A percentile compares a stretch with the other conserved stretches of the same genome.
phyloP scores from a whole-genome alignment of 2,888 invertebrate species.

The Hydraecia micacea region DNA sequence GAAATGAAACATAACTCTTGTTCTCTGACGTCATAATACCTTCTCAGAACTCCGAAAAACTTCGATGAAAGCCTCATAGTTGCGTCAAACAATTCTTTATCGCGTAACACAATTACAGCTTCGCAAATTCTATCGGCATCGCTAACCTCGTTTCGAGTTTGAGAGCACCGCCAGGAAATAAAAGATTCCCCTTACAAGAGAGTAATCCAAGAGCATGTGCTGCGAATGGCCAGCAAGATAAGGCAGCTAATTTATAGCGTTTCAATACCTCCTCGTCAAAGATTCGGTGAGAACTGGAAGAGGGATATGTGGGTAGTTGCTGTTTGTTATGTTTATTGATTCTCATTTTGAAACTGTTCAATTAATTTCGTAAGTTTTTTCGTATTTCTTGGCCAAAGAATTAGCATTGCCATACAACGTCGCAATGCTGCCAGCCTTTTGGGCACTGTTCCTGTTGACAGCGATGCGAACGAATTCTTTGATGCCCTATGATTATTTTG shows the following conservation, averaged over 20 bases:
- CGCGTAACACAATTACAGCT: conserved; percentile 66
- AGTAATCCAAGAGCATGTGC: conserved; percentile 85
- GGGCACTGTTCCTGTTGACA: too few relatives aligned
- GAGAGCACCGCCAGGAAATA: conserved; percentile 74
- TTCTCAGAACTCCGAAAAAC: conserved; percentile 29
- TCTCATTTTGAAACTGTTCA: neutral
- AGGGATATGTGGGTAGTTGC: neutral
- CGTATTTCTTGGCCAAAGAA: too few relatives aligned
- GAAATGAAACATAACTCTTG: conserved; percentile 38
- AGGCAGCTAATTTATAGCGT: conserved; percentile 86
- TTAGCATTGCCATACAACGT: too few relatives aligned
- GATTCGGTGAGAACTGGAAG: conserved; percentile 47
- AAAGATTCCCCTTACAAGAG: conserved; percentile 75
- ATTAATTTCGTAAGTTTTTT: neutral
- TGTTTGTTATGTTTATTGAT: neutral
- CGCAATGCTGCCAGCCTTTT: too few relatives aligned
- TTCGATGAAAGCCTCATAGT: conserved; percentile 52
- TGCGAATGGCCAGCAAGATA: conserved; percentile 86
- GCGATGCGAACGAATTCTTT: too few relatives aligned
- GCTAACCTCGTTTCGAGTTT: conserved; percentile 69
- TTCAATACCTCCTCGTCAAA: conserved; percentile 79
- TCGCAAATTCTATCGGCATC: conserved; percentile 68
- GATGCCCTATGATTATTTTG: too few relatives aligned
- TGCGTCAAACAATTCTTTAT: conserved; percentile 65
- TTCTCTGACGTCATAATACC: conserved; percentile 9